A percentile compares a stretch with the other conserved stretches of the same genome.
phyloP scores from a whole-genome alignment of 2,113 vertebrate species.

The Epinephelus moara region DNA sequence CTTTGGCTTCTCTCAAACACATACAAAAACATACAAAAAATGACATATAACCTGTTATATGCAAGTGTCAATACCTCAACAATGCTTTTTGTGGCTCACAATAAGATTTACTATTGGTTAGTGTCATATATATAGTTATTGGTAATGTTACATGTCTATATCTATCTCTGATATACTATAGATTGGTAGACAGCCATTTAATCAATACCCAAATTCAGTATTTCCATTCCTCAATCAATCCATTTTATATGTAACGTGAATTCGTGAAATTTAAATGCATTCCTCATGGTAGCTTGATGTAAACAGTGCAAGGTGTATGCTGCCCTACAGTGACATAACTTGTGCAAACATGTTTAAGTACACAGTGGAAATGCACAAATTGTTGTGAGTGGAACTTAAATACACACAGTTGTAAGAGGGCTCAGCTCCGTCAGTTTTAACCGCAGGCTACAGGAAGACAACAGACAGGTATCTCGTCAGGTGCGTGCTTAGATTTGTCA shows the following conservation, averaged over 20 bases:
- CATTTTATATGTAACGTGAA: too few relatives aligned
- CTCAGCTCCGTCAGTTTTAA: slow-evolving; percentile 20
- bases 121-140: background rate
- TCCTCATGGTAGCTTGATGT: background rate
- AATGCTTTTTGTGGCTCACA: background rate
- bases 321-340: background rate
- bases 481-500: slow-evolving; percentile 14
- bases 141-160: background rate
- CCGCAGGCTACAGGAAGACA: slow-evolving; percentile 27
- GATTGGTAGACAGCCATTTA: background rate
- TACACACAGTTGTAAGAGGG: slow-evolving; percentile 1
- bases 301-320: slow-evolving; percentile 1
- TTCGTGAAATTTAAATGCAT: too few relatives aligned
- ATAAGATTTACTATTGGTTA: background rate
- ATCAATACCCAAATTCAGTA: background rate
- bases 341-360: background rate
- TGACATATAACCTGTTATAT: background rate
- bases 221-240: background rate
- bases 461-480: slow-evolving; percentile 4
- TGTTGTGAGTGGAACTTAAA: slow-evolving; percentile 28
- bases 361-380: background rate
- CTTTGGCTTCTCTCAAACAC: too few relatives aligned
- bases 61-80: background rate
- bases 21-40: too few relatives aligned
- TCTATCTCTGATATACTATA: background rate